Base-by-base conservation (phyloP, 2,797 vertebrate genomes). In the Monodelphis domestica region DNA sequence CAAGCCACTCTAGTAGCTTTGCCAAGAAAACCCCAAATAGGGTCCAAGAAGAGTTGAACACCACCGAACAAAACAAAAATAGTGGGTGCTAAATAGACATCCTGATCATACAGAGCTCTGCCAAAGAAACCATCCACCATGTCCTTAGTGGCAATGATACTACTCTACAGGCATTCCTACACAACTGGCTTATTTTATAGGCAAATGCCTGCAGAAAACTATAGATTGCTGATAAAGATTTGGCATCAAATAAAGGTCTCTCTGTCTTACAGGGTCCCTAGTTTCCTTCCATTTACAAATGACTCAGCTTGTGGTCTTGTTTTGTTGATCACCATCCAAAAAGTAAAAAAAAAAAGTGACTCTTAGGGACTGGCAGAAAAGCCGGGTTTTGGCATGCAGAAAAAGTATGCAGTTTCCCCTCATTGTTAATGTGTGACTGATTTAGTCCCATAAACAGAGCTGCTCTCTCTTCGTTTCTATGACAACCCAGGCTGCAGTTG, bases 401-500 rank as follows among this genome's bases (percentile, higher is more conserved):
- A 87, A 88, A 52, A 89, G 63, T 4, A 55, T 30, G 51, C 53
- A 53, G 50, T 21, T 3, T 59, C 56, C 87, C 53, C 0, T 1
- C 70, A 53, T 88, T 63, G 56, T 59, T 51, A 53, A 30, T 92
- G 93, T 54, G 30, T 0, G 54, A 91, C n/a, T 93, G 92, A 89
- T 1, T 45, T 50, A 0, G 88, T 90, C 70, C 90, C 38, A 0
- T 89, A 88, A 70, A 53, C 17, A 1, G 38, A 93, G 95, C 92
- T 95, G 0, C 0, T 93, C 57, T 63, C 33, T 3, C 54, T 17
- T 0, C 91, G 98, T 98, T 98, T 96, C 98, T 95, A 98, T 98
- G 97, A 96, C 97, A 98, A 98, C 97, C 33, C 17, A 94, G 91
- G 94, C 97, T 97, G 96, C 96, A 89, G 95, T 94, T 95, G 95